Conservation (phyloP, 2,888 invertebrate genomes). For the Rhopalosiphum nymphaeae region DNA sequence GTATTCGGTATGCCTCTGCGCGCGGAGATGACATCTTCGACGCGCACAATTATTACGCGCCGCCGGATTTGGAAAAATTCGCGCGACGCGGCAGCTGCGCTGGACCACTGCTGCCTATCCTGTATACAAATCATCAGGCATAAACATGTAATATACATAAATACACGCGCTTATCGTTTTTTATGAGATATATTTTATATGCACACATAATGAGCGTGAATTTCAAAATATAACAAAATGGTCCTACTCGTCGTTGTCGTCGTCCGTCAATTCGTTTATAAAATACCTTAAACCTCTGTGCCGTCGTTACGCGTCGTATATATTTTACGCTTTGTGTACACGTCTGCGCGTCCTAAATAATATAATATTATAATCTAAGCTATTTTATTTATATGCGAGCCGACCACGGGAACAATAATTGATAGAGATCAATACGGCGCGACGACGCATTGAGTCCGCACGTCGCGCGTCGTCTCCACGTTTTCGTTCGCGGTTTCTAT, state of each 20-base stretch:
- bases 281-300: background rate
- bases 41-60: constrained; percentile 15
- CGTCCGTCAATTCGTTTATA: background rate
- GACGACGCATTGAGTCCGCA: background rate
- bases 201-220: background rate
- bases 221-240: background rate
- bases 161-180: background rate
- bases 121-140: background rate
- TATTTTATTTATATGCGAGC: background rate
- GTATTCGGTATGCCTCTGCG: background rate
- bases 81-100: background rate
- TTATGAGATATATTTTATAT: background rate
- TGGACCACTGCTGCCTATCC: background rate
- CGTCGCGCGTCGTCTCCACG: background rate
- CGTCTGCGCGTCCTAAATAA: background rate
- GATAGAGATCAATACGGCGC: background rate
- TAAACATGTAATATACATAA: background rate
- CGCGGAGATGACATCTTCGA: background rate
- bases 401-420: background rate
- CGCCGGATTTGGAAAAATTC: background rate
- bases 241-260: background rate
- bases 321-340: background rate
- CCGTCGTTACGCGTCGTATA: background rate
- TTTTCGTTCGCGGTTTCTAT: background rate
- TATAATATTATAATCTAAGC: background rate